Percentiles rank a stretch among this genome's conserved stretches.
phyloP scores from a whole-genome alignment of 2,113 vertebrate species.

The Loxodonta africana region DNA sequence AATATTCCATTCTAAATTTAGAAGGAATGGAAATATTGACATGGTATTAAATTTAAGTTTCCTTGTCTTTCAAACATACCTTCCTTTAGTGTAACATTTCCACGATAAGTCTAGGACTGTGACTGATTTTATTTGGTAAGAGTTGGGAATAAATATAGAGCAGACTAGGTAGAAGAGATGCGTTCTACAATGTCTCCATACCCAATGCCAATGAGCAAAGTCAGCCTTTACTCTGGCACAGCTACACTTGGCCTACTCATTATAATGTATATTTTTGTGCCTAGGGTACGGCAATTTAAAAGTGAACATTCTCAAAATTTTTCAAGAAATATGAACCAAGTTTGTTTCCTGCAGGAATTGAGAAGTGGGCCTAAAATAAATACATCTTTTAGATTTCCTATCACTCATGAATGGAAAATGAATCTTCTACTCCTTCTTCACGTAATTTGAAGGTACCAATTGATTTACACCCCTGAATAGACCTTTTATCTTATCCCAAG shows the following conservation, averaged over 20 bases:
- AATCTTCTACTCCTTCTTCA: neutral
- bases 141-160: neutral
- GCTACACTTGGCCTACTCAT: neutral
- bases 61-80: neutral
- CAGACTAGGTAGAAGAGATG: neutral
- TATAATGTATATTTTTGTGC: neutral
- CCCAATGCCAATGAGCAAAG: neutral
- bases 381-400: neutral
- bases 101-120: neutral
- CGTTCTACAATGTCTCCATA: neutral
- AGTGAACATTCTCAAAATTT: neutral
- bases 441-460: neutral
- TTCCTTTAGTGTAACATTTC: neutral
- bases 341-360: neutral
- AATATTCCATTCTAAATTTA: neutral
- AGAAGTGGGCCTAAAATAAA: neutral
- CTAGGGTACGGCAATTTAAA: neutral
- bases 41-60: neutral
- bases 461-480: constrained; percentile 5
- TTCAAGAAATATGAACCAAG: neutral
- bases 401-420: neutral
- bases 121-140: neutral
- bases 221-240: neutral
- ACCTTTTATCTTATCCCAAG: neutral
- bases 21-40: neutral